A percentile compares a stretch with the other conserved stretches of the same genome.
Conservation (phyloP, 2,797 vertebrate species). For the Tolypeutes matacus region DNA sequence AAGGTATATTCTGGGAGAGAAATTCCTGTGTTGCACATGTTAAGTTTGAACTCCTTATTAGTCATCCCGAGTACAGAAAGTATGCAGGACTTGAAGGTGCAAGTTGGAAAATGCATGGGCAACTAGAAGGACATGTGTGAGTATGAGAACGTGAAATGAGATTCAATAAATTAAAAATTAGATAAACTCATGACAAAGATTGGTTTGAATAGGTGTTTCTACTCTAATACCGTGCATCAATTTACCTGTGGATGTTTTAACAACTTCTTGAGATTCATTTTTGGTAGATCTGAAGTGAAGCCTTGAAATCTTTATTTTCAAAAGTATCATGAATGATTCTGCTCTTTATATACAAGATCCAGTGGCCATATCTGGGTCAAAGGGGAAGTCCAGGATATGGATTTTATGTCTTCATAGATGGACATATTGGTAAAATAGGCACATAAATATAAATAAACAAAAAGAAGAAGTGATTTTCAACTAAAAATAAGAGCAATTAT, state of each 20-base stretch:
- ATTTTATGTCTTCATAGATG: not conserved
- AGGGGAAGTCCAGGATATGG: not conserved
- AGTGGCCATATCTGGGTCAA: not conserved
- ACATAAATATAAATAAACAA: not conserved
- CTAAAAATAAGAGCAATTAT: slow-evolving; percentile 14
- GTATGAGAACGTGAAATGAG: not conserved
- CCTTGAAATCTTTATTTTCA: not conserved
- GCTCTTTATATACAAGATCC: not conserved
- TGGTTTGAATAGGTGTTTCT: not conserved
- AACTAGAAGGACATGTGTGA: not conserved
- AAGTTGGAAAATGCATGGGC: not conserved
- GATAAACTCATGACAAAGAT: not conserved
- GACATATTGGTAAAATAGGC: slow-evolving; percentile 8
- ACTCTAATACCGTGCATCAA: not conserved
- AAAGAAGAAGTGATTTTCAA: not conserved
- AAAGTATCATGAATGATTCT: not conserved
- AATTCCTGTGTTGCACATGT: not conserved
- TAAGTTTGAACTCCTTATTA: not conserved
- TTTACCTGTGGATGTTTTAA: not conserved
- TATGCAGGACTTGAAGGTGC: not conserved
- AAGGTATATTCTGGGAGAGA: not conserved
- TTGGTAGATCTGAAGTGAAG: not conserved
- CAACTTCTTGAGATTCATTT: not conserved
- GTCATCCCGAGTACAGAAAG: not conserved
- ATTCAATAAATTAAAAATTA: slow-evolving; percentile 32